phyloP scores from a whole-genome alignment of 2,888 invertebrate genomes.

The Diaphora mendica region DNA sequence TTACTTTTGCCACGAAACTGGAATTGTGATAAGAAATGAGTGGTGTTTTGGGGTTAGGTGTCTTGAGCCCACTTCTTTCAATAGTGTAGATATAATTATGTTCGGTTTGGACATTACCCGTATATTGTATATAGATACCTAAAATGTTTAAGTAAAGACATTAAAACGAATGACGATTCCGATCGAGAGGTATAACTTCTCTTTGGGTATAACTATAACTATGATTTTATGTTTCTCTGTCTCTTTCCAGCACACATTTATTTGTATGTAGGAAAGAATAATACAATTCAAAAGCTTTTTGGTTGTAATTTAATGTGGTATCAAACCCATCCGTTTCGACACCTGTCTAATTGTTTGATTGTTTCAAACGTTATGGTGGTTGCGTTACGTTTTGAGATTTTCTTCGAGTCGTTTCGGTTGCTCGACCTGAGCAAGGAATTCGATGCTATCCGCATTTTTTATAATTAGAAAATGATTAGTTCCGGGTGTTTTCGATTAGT shows the following conservation, averaged over 20 bases:
- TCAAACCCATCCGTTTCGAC: constrained; percentile 41
- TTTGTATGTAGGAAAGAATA: not conserved
- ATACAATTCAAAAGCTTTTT: constrained; percentile 35
- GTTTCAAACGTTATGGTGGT: constrained; percentile 48
- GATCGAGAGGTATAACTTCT: not conserved
- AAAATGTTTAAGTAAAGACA: not conserved
- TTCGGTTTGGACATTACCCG: too few relatives aligned
- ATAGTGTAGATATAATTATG: not conserved
- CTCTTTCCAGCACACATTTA: not conserved
- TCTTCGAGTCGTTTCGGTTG: constrained; percentile 59
- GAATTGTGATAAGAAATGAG: constrained; percentile 59
- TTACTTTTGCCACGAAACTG: constrained; percentile 54
- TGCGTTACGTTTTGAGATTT: constrained; percentile 49
- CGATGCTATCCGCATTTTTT: constrained; percentile 73
- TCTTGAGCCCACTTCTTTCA: constrained; percentile 21
- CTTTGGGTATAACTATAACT: too few relatives aligned
- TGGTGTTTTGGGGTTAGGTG: constrained; percentile 68
- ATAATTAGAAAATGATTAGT: constrained; percentile 82
- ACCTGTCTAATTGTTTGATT: constrained; percentile 50
- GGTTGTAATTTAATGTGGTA: constrained; percentile 41
- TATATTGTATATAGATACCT: not conserved
- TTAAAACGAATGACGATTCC: not conserved
- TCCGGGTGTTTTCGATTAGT: constrained; percentile 83
- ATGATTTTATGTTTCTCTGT: not conserved
- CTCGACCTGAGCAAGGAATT: constrained; percentile 61